phyloP scores from a whole-genome alignment of 2,797 vertebrate genomes.

The Pagetopsis macropterus region DNA sequence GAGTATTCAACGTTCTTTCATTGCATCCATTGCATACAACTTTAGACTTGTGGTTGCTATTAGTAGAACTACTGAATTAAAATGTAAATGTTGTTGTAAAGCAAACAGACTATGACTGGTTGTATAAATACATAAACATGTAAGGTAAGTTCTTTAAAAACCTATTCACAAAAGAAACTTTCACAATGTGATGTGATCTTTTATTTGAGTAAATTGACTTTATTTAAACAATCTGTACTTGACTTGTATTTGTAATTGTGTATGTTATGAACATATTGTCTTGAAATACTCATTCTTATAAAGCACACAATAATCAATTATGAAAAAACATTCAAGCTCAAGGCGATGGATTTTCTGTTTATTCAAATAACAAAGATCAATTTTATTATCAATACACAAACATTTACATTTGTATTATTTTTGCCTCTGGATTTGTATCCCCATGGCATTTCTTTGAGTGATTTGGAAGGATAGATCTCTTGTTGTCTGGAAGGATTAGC shows the following conservation, averaged over 20 bases:
- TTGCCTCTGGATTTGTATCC: conserved; percentile 12
- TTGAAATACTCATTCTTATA: conserved; percentile 2
- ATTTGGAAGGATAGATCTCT: conserved; percentile 32
- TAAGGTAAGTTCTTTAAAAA: background rate
- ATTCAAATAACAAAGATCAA: conserved; percentile 19
- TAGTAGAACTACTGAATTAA: background rate
- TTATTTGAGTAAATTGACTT: background rate
- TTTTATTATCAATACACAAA: conserved; percentile 11
- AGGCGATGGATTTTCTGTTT: conserved; percentile 3
- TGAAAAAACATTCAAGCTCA: background rate
- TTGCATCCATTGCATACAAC: background rate
- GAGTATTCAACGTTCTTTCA: background rate
- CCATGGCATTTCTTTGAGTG: conserved; percentile 26
- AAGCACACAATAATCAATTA: conserved; percentile 5
- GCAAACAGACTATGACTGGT: background rate
- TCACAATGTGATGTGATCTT: background rate
- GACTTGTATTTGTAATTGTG: background rate
- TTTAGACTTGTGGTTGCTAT: background rate
- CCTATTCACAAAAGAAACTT: background rate
- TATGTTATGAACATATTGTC: background rate
- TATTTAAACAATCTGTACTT: background rate
- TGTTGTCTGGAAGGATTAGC: conserved; percentile 50
- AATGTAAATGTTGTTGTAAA: background rate
- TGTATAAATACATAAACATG: conserved; percentile 4
- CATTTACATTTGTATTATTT: background rate